Percentiles rank a stretch among this genome's conserved stretches.
phyloP scores from a whole-genome alignment of 1,140 invertebrate species.

The Neotoxoptera formosana region DNA sequence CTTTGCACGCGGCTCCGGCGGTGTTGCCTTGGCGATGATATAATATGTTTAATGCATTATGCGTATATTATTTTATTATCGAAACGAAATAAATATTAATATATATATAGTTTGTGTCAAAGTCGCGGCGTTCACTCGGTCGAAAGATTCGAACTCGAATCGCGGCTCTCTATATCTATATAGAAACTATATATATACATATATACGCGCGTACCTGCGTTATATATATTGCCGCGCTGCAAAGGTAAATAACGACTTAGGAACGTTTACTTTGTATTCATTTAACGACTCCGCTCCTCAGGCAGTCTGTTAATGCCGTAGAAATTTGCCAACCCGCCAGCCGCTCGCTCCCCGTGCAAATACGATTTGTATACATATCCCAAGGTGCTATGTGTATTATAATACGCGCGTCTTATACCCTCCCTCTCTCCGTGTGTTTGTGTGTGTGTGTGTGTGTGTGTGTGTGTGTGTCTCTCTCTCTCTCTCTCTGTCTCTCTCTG shows the following conservation, averaged over 20 bases:
- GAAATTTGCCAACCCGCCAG: not conserved
- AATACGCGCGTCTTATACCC: not conserved
- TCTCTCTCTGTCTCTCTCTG: no score
- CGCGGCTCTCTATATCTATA: not conserved
- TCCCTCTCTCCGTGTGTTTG: not conserved
- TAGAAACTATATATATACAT: not conserved
- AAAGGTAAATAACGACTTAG: conserved; percentile 36
- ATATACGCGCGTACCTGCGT: no score
- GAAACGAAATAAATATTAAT: not conserved
- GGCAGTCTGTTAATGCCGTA: not conserved
- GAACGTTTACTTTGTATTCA: conserved; percentile 32
- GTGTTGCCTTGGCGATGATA: not conserved
- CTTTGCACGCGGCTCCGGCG: not conserved
- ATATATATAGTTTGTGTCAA: not conserved
- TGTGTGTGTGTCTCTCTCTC: no score
- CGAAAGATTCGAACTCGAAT: not conserved
- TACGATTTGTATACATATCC: not conserved
- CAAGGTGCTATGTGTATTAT: conserved; percentile 16
- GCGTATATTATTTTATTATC: not conserved
- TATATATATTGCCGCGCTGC: not conserved
- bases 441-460: no score
- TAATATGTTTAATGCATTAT: not conserved
- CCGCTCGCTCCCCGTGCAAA: not conserved
- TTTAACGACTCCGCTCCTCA: not conserved
- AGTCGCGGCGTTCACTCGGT: not conserved